These are phyloP conservation scores for Trichogramma pretiosum DNA, from an alignment of 1,140 invertebrate genomes.

Conservation along the genomic window DNA sequence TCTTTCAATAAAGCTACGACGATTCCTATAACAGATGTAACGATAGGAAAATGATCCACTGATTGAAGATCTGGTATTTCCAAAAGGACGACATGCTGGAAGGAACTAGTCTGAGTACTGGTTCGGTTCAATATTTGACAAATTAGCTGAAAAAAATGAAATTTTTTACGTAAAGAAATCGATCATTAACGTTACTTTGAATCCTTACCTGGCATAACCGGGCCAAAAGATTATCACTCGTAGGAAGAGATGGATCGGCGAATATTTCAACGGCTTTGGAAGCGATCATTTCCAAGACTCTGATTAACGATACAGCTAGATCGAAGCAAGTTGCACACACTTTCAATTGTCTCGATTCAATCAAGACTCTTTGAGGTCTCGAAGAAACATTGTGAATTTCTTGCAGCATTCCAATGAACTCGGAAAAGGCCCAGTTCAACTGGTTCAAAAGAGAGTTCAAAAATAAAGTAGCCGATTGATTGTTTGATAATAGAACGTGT, in stretches of 20 bases:
- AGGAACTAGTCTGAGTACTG: constrained; percentile 58
- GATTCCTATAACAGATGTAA: constrained; percentile 62
- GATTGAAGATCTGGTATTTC: constrained; percentile 62
- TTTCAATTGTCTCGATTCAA: constrained; percentile 72
- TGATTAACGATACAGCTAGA: constrained; percentile 58
- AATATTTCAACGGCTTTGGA: constrained; percentile 56
- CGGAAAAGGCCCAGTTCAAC: constrained; percentile 81
- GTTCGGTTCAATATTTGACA: constrained; percentile 65
- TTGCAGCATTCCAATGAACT: constrained; percentile 78
- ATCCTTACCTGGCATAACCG: constrained; percentile 54
- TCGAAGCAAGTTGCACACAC: constrained; percentile 78
- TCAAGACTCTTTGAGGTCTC: constrained; percentile 58
- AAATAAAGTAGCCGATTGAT: constrained; percentile 50
- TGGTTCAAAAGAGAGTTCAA: constrained; percentile 75
- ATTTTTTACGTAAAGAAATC: too few relatives aligned
- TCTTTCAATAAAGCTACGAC: constrained; percentile 52
- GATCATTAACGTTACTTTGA: constrained; percentile 1
- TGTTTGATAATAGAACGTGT: constrained; percentile 43
- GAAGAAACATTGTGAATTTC: constrained; percentile 53
- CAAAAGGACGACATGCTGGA: constrained; percentile 58
- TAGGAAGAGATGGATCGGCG: constrained; percentile 48
- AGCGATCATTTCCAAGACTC: constrained; percentile 74
- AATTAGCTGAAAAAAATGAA: constrained; percentile 47
- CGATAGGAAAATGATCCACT: constrained; percentile 64
- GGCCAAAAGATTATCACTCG: constrained; percentile 55